Evolutionary conservation across 2,888 invertebrate species (phyloP), one percentile per base, ranked within the genome.

Genomic region (Drosophila flavopinicola): DNA sequence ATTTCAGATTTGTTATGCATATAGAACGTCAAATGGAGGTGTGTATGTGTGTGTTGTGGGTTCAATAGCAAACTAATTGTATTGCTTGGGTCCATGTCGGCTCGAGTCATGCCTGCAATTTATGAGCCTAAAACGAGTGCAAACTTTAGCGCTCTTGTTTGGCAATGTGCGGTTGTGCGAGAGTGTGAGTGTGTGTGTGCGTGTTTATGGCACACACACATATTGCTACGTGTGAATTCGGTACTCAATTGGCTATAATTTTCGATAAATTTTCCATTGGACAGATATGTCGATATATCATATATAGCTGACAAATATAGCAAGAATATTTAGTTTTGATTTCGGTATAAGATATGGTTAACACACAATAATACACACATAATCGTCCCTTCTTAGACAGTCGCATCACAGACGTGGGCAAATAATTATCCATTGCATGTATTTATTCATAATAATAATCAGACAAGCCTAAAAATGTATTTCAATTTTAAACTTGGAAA

Each of bases 391-490:
- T n/a, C n/a, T n/a, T n/a, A n/a, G n/a, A n/a, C n/a, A n/a, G n/a
- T n/a, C n/a, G n/a, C n/a, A n/a, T n/a, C n/a, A n/a, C n/a, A n/a
- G n/a, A n/a, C n/a, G n/a, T n/a, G 57, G 59, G 6, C 58, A 63
- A 44, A 51, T 85, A 75, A 79, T 79, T 82, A 78, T 64, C 60
- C 63, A 38, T 3, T 48, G 67, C 66, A 53, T 66, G 51, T 57
- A 54, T 64, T 75, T 82, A 65, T 66, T 73, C 67, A 66, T 60
- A 71, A 70, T 85, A 84, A 86, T 86, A 77, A 85, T 84, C 77
- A 82, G 79, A 85, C 71, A 71, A 53, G 61, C 60, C 58, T 23
- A 51, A 48, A 76, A 70, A 64, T 66, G 70, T 71, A 65, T 74
- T 84, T 70, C 70, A 54, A 66, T 71, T 63, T 52, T 53, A 51